phyloP scores from a whole-genome alignment of 1,140 invertebrate species.

The Maniola jurtina region DNA sequence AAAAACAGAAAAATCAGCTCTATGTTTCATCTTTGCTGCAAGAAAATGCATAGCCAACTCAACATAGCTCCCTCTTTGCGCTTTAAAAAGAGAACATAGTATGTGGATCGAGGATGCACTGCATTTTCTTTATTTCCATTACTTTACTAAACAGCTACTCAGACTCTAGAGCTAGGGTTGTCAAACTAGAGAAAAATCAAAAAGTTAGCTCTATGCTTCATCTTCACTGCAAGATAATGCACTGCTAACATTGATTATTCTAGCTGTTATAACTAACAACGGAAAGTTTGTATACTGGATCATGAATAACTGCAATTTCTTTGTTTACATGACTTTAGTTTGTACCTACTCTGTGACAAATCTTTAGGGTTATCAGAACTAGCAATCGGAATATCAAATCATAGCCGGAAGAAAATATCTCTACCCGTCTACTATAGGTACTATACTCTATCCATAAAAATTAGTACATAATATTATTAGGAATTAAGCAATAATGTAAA shows the following conservation, averaged over 20 bases:
- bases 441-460: too few species aligned
- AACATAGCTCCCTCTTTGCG: not conserved
- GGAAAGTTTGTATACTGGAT: constrained; percentile 28
- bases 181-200: not conserved
- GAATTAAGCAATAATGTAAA: too few species aligned
- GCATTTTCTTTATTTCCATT: not conserved
- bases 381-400: not conserved
- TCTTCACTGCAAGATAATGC: constrained; percentile 41
- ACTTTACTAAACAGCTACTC: not conserved
- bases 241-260: not conserved
- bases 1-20: too few species aligned
- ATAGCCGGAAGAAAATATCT: too few species aligned
- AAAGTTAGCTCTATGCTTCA: constrained; percentile 57
- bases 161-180: not conserved
- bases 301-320: not conserved
- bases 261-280: constrained; percentile 30
- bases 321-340: not conserved
- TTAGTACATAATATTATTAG: too few species aligned
- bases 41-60: too few species aligned
- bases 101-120: not conserved
- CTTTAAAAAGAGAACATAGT: constrained; percentile 35
- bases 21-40: too few species aligned
- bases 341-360: not conserved
- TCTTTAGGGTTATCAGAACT: not conserved
- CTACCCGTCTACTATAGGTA: too few species aligned